Evolutionary conservation across 2,797 vertebrate species (phyloP), one percentile per base, ranked within the genome.

Genomic region (Megalops cyprinoides): DNA sequence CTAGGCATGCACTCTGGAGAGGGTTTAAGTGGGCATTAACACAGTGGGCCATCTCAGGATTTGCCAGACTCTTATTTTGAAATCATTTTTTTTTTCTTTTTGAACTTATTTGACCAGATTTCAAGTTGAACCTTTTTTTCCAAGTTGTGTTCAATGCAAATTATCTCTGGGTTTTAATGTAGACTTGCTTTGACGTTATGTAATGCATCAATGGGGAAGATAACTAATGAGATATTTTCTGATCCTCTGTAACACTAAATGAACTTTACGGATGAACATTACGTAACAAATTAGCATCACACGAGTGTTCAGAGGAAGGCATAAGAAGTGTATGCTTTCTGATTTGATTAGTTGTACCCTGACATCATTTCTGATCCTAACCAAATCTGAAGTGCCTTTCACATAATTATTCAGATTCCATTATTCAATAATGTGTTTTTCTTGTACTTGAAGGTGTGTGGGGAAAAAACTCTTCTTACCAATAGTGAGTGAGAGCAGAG

Each of bases 1-100:
- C 77, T 71, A 79, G 80, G 80, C 28, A 25, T 69, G 76, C 79
- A 75, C 76, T 12, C 49, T 42, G 37, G 25, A 78, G 14, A 48
- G 73, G 28, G 42, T 42, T 60, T 62, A 73, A 74, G 46, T 67
- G 31, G 74, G 60, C 73, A 75, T 75, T 76, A 55, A 71, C 31
- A 39, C 80, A 58, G 71, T 34, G 42, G 34, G 23, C 51, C 49
- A 71, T 56, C 39, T 44, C 73, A 48, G 73, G 25, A 51, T 74
- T 74, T 48, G 67, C 18, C 78, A n/a, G 31, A 39, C 20, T 31
- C 49, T 39, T 25, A 56, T 74, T 51, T 53, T 56, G 51, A 44
- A 34, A 53, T 28, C 28, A 18, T 71, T 34, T 65, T 46, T 20
- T 7, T 73, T 18, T 42, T 56, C 42, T 20, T 34, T 7, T 42